Evolutionary conservation across 2,888 invertebrate genomes (phyloP).

Genomic region (Agonopterix subpropinquella): DNA sequence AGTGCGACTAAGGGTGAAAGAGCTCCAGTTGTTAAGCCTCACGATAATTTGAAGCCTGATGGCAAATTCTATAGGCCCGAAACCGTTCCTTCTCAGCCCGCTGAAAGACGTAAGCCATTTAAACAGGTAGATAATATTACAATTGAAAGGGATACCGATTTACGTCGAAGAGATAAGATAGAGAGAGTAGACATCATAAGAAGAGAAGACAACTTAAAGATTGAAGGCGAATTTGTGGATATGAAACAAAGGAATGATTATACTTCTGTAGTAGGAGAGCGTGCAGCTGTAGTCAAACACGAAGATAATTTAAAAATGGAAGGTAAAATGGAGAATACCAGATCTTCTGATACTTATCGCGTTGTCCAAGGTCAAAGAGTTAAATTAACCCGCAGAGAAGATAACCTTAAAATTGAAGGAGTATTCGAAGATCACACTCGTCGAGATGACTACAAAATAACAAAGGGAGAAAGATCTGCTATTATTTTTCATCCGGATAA

Average conservation of each 20-base stretch:
- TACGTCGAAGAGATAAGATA: constrained; percentile 49
- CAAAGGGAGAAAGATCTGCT: constrained; percentile 74
- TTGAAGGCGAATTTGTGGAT: constrained; percentile 77
- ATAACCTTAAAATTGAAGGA: constrained; percentile 80
- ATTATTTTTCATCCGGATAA: constrained; percentile 73
- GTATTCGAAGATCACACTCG: constrained; percentile 73
- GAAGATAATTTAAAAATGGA: constrained; percentile 80
- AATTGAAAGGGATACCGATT: constrained; percentile 60
- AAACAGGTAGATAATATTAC: constrained; percentile 77
- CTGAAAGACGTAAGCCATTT: constrained; percentile 73
- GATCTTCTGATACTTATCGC: constrained; percentile 72
- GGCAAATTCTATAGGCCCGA: constrained; percentile 72
- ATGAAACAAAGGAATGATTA: constrained; percentile 75
- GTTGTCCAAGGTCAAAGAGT: constrained; percentile 74
- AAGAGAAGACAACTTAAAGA: constrained; percentile 78
- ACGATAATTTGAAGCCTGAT: constrained; percentile 80
- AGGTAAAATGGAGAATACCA: constrained; percentile 73
- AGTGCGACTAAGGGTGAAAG: constrained; percentile 76
- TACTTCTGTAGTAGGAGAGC: constrained; percentile 61
- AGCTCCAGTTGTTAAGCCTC: constrained; percentile 74
- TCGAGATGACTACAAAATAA: constrained; percentile 74
- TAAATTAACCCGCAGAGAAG: constrained; percentile 68
- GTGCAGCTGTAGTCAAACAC: constrained; percentile 70
- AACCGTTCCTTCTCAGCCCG: constrained; percentile 63
- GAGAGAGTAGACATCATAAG: constrained; percentile 78